Base-by-base conservation (phyloP, 2,113 vertebrate species). In the Calyptommatus sinebrachiatus region DNA sequence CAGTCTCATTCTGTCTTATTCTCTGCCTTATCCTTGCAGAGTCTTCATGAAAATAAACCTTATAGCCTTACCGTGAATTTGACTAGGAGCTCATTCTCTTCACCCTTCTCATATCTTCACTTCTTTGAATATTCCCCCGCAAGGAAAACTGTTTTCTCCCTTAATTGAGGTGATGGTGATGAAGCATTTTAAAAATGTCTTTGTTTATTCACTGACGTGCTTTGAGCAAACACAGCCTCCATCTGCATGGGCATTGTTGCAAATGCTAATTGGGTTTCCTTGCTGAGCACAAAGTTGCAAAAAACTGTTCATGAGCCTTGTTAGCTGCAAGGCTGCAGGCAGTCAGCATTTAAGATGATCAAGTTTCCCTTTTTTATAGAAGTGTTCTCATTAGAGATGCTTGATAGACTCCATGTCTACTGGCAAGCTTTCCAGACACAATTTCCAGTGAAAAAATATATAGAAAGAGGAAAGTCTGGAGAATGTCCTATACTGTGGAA, bases 341-440 rank as follows among this genome's bases (percentile, higher is more conserved):
- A 26, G n/a, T 31, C 71, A 74, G 29, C 66, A 63, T 83, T 83
- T 78, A 78, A 63, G 26, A 41, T 74, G 53, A 74, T 70, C 63
- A 68, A 68, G 53, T 28, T 67, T 68, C 50, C 41, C 31, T 73
- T 77, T n/a, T 66, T 77, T 78, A 79, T 63, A 41, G 35, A 79
- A 79, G 28, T 35, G 67, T 16, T 78, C 57, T 53, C 35, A 10
- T 83, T 79, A 41, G 28, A 45, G 63, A 63, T 74, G 45, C 82
- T 50, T 48, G 24, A 22, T 28, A 50, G 63, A 20, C 41, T 74
- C 41, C 4, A 7, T 76, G 79, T 29, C 76, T 69, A 22, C 46
- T 69, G 66, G 28, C 53, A 48, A 31, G 18, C 11, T 78, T 62
- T 61, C 63, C 22, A 57, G 61, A 18, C 68, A 69, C 63, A 29